These are phyloP conservation scores for Xestia c-nigrum DNA, from an alignment of 2,888 invertebrate genomes.

Conservation along the genomic window DNA sequence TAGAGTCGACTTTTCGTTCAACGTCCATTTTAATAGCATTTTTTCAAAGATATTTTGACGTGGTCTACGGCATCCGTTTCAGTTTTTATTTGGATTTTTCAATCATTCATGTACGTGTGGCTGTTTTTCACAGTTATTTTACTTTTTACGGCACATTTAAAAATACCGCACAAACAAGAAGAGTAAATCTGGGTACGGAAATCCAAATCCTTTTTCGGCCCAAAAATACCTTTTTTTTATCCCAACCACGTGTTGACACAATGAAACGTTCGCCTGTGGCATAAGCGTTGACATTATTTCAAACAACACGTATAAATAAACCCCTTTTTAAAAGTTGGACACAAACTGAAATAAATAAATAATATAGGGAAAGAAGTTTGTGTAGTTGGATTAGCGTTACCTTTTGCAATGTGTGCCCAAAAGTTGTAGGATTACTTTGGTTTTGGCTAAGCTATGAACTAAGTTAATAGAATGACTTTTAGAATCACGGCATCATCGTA, in stretches of 20 bases:
- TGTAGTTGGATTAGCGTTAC: neutral
- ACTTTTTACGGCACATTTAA: neutral
- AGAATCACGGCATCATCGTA: neutral
- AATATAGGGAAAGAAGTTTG: slow-evolving; percentile 35
- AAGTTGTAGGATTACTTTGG: slow-evolving; percentile 25
- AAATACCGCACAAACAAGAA: neutral
- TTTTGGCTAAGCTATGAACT: neutral
- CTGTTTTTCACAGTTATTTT: neutral
- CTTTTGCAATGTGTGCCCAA: slow-evolving; percentile 3
- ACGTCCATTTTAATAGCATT: neutral
- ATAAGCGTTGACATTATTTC: slow-evolving; percentile 4
- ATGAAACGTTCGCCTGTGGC: neutral
- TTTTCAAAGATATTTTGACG: slow-evolving; percentile 6
- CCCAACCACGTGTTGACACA: neutral
- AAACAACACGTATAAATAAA: neutral
- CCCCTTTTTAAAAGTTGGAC: neutral
- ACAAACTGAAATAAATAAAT: slow-evolving; percentile 39
- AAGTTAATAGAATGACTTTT: neutral
- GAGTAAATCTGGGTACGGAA: too few species aligned
- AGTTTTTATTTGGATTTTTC: slow-evolving; percentile 1
- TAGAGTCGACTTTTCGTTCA: slow-evolving; percentile 7
- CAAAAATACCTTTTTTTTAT: slow-evolving; percentile 1
- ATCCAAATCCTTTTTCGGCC: neutral
- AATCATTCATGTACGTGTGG: neutral
- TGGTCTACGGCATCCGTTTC: neutral